Evolutionary conservation across 2,113 vertebrate species (phyloP).

Genomic region (Epinephelus lanceolatus): DNA sequence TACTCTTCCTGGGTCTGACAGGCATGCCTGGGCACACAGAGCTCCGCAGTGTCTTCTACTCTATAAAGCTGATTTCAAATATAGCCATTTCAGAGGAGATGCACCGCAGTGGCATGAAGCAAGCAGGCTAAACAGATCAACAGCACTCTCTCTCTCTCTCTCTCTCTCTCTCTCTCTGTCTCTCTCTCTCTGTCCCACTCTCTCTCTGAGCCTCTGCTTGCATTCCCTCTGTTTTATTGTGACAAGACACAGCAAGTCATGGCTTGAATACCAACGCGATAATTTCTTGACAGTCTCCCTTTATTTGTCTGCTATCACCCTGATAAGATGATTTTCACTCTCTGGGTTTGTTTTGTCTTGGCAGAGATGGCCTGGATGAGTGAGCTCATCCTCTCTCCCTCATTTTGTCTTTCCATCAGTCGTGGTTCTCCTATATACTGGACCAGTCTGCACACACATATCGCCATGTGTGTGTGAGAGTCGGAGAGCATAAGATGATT

Average conservation of each 20-base stretch:
- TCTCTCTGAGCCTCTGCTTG: slow-evolving; percentile 58
- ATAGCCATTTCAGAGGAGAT: slow-evolving; percentile 68
- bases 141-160: slow-evolving; percentile 24
- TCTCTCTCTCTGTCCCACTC: slow-evolving; percentile 28
- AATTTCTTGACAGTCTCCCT: slow-evolving; percentile 78
- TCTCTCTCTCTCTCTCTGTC: slow-evolving; percentile 15
- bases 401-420: slow-evolving; percentile 73
- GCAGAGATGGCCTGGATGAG: slow-evolving; percentile 72
- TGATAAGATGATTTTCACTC: slow-evolving; percentile 81
- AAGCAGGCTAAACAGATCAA: slow-evolving; percentile 75
- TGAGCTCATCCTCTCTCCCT: slow-evolving; percentile 65
- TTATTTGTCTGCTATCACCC: slow-evolving; percentile 76
- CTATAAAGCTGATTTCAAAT: slow-evolving; percentile 81
- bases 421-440: slow-evolving; percentile 59
- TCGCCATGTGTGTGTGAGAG: slow-evolving; percentile 36
- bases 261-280: slow-evolving; percentile 80
- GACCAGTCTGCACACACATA: slow-evolving; percentile 54
- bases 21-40: slow-evolving; percentile 59
- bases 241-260: slow-evolving; percentile 73
- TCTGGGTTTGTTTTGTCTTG: slow-evolving; percentile 76
- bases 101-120: slow-evolving; percentile 66
- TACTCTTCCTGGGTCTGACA: slow-evolving; percentile 72
- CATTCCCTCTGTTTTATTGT: slow-evolving; percentile 76
- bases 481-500: slow-evolving; percentile 68
- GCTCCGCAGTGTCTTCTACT: slow-evolving; percentile 64